These are phyloP conservation scores for Fregetta grallaria DNA, from an alignment of 2,113 vertebrate genomes.

Conservation along the genomic window DNA sequence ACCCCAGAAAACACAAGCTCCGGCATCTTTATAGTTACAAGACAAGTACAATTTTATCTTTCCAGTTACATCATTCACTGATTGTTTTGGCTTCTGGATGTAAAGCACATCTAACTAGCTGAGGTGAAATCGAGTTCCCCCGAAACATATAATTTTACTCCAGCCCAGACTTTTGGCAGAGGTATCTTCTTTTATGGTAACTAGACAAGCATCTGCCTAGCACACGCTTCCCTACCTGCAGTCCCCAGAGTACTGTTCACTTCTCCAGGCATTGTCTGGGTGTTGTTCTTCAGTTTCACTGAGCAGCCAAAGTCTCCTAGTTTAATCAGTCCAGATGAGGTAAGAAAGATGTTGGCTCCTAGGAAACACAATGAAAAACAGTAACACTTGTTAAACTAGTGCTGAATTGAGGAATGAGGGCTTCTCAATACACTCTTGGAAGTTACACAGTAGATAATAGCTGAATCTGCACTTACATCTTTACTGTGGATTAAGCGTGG, in stretches of 20 bases:
- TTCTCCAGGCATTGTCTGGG: slow-evolving; percentile 98
- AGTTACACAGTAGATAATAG: neutral
- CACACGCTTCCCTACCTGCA: slow-evolving; percentile 80
- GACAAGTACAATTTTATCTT: neutral
- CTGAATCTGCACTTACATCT: neutral
- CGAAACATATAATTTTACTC: neutral
- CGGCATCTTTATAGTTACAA: neutral
- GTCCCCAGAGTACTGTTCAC: slow-evolving; percentile 98
- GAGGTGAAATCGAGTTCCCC: neutral
- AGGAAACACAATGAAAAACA: neutral
- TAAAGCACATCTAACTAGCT: neutral
- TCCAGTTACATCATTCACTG: neutral
- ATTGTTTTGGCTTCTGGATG: neutral
- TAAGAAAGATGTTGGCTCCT: slow-evolving; percentile 99
- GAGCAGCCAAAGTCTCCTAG: slow-evolving; percentile 98
- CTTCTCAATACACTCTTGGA: neutral
- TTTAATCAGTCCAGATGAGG: slow-evolving; percentile 95
- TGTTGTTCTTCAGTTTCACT: slow-evolving; percentile 96
- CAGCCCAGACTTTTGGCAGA: neutral
- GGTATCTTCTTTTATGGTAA: neutral
- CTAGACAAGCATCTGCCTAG: neutral
- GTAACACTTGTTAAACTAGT: neutral
- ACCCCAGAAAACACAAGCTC: neutral
- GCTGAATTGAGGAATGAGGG: neutral
- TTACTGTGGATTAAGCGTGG: neutral